Evolutionary conservation across 2,888 invertebrate species (phyloP), one percentile per base, ranked within the genome.

Genomic region (Sisyra nigra): DNA sequence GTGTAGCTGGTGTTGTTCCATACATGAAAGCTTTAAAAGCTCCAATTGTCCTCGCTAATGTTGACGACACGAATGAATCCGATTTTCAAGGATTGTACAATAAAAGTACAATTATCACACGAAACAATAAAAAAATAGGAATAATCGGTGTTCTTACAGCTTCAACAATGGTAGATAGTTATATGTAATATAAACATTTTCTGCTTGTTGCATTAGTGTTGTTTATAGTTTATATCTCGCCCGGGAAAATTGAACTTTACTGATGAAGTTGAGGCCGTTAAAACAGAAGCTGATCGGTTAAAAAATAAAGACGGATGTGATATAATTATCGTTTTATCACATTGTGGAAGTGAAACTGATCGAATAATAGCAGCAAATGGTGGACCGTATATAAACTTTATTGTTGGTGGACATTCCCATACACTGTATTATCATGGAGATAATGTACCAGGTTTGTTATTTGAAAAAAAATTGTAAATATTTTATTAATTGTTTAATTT

Each of bases 401-500:
- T 91, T 45, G 80, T 91, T n/a, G 89, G 89, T 3, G 83, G 78
- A 0, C 89, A 89, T 57, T 80, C 84, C 0, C 84, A 91, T 57
- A 77, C 81, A 0, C 74, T 89, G 50, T 68, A 89, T 1, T 88
- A 74, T 57, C 76, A 76, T 7, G 69, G 68, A 1, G 66, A 66
- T 2, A 62, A 56, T 0, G 24, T 38, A 15, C 43, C 43, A 31
- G 43, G 43, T 43, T 37, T 37, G 44, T 45, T 46, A 46, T 11
- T n/a, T 10, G 8, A 14, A 17, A 36, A 24, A 19, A 42, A 17
- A 2, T 43, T 34, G 30, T 11, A 30, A 10, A 24, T 37, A 14
- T 17, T 42, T 24, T 41, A 24, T 30, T 41, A 2, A 41, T 33
- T 9, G 33, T 31, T 41, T n/a, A n/a, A n/a, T 14, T 17, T 17